Evolutionary conservation across 2,113 vertebrate species (phyloP).

Genomic region (Beaufortia kweichowensis): DNA sequence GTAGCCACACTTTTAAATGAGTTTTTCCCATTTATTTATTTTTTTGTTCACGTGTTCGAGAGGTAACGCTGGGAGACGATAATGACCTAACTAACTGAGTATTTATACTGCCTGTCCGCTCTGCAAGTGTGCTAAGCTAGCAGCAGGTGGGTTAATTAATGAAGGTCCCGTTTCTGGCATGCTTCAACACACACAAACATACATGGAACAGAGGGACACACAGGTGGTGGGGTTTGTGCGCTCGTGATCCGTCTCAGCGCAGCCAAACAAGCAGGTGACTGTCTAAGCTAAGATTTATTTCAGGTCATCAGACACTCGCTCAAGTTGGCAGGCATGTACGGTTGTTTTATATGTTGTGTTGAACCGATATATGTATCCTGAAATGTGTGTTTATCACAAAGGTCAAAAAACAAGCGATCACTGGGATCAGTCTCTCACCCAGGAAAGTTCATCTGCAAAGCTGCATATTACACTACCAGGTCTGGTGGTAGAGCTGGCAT

Average conservation of each 20-base stretch:
- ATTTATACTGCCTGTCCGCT: constrained; percentile 62
- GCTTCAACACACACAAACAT: constrained; percentile 28
- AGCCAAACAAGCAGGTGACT: constrained; percentile 46
- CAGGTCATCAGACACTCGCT: constrained; percentile 13
- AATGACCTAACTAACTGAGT: constrained; percentile 80
- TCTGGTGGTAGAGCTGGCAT: constrained; percentile 33
- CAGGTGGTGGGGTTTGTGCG: constrained; percentile 41
- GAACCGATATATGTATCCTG: neutral
- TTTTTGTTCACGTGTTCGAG: constrained; percentile 61
- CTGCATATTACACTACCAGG: constrained; percentile 57
- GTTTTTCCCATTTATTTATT: constrained; percentile 72
- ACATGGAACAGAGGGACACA: constrained; percentile 46
- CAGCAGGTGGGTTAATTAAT: constrained; percentile 67
- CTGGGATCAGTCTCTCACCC: constrained; percentile 56
- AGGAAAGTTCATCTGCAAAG: constrained; percentile 53
- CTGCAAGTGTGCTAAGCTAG: constrained; percentile 59
- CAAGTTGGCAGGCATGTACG: constrained; percentile 18
- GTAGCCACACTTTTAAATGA: constrained; percentile 90
- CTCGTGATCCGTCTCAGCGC: constrained; percentile 35
- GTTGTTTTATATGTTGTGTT: neutral
- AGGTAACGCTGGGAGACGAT: constrained; percentile 83
- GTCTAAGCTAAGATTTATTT: constrained; percentile 52
- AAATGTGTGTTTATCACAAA: too few species aligned
- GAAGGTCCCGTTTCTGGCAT: constrained; percentile 43
- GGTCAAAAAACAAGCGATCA: constrained; percentile 46